phyloP scores from a whole-genome alignment of 30 jellyfish, hydroid and myxozoan genomes.

The Cassiopea andromeda region DNA sequence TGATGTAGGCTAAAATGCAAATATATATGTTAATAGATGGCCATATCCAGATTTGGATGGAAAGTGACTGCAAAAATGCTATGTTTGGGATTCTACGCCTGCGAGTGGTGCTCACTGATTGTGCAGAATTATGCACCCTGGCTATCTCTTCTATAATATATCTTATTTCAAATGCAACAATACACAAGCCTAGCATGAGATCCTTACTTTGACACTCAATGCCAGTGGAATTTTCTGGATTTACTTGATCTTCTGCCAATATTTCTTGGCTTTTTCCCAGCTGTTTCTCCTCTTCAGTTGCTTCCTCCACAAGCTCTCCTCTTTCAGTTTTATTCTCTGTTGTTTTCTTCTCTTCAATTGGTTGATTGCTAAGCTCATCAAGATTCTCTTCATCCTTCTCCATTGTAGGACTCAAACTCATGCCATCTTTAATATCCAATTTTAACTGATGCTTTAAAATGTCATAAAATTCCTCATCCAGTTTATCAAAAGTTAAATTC shows the following conservation, averaged over 20 bases:
- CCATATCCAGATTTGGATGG: no score
- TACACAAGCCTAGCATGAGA: no score
- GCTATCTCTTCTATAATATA: no score
- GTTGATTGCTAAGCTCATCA: background rate
- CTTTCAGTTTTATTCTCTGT: background rate
- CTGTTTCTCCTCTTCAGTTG: background rate
- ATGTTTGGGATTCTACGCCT: no score
- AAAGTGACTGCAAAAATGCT: no score
- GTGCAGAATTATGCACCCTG: no score
- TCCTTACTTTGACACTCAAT: no score
- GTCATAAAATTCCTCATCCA: slow-evolving; percentile 67
- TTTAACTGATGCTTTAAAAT: slow-evolving; percentile 47
- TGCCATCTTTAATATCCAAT: slow-evolving; percentile 12
- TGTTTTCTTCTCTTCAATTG: background rate
- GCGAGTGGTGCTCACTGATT: no score
- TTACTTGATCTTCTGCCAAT: background rate
- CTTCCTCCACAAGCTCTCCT: background rate
- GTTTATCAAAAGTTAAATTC: slow-evolving; percentile 56
- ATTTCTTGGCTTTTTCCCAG: background rate
- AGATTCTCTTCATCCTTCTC: background rate
- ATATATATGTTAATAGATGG: no score
- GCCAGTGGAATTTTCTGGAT: no score
- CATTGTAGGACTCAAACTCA: background rate
- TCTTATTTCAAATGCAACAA: no score
- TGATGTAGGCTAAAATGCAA: no score